A percentile compares a stretch with the other conserved stretches of the same genome.
Conservation (phyloP, 2,113 vertebrate genomes). For the Hassar affinis region DNA sequence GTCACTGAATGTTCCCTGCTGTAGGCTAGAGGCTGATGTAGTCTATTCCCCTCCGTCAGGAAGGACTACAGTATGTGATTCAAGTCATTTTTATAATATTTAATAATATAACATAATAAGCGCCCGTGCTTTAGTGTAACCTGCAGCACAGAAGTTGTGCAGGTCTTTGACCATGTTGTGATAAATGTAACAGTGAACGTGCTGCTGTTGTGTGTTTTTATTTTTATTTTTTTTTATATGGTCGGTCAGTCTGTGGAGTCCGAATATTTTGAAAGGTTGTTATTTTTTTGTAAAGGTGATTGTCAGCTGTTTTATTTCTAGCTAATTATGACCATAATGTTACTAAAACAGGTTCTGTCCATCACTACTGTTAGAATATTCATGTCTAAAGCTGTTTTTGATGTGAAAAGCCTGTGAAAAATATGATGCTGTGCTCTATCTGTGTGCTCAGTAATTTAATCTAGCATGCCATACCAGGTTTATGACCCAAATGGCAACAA, state of each 20-base stretch:
- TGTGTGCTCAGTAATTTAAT: slow-evolving; percentile 44
- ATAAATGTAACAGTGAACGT: slow-evolving; percentile 77
- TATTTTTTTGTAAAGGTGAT: background rate
- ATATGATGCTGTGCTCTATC: background rate
- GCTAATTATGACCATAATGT: background rate
- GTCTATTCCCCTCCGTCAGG: background rate
- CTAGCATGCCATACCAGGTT: slow-evolving; percentile 35
- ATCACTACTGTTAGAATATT: background rate
- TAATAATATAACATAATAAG: background rate
- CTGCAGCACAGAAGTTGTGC: slow-evolving; percentile 67
- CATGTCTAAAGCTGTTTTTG: slow-evolving; percentile 10
- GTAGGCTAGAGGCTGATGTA: background rate
- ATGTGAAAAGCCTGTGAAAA: background rate
- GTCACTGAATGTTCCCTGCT: background rate
- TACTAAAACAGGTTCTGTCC: background rate
- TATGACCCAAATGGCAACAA: slow-evolving; percentile 40
- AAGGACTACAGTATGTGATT: background rate
- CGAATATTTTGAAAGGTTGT: background rate
- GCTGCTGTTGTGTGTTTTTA: slow-evolving; percentile 40
- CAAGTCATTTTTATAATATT: too few species aligned
- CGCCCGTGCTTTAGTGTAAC: background rate
- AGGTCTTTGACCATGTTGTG: slow-evolving; percentile 77
- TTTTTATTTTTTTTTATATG: background rate
- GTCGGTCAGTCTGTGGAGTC: background rate
- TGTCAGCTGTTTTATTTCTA: background rate